Percentiles rank a stretch among this genome's conserved stretches.
Conservation (phyloP, 2,888 invertebrate species). For the Diarsia rubi region DNA sequence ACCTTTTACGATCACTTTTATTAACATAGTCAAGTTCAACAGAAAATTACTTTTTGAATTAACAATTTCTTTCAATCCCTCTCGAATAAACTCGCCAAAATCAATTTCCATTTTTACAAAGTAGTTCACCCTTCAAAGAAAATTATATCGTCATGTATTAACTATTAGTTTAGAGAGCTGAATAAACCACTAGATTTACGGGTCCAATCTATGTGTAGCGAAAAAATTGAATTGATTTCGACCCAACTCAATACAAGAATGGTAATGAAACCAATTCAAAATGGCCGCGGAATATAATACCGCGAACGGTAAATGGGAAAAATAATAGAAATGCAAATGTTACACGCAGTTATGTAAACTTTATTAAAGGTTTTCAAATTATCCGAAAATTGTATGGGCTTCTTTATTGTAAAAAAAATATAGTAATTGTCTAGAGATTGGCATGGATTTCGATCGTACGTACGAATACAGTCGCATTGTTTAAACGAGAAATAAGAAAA, state of each 20-base stretch:
- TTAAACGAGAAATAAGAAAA: background rate
- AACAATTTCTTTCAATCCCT: conserved; percentile 30
- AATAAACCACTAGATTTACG: conserved; percentile 23
- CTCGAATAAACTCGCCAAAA: conserved; percentile 9
- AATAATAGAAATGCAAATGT: conserved; percentile 60
- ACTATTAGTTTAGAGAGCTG: background rate
- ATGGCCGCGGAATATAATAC: conserved; percentile 37
- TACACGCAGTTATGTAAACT: conserved; percentile 36
- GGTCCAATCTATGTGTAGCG: conserved; percentile 4
- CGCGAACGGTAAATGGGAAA: conserved; percentile 40
- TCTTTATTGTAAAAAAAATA: background rate
- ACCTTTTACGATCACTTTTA: conserved; percentile 12
- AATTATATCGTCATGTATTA: conserved; percentile 1
- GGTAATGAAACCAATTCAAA: conserved; percentile 48
- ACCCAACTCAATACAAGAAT: conserved; percentile 44
- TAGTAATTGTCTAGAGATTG: background rate
- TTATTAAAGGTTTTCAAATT: conserved; percentile 45
- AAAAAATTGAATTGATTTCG: conserved; percentile 47
- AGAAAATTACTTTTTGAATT: conserved; percentile 45
- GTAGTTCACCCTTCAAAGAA: background rate
- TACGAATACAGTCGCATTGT: background rate
- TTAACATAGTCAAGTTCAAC: conserved; percentile 14
- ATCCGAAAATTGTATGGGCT: conserved; percentile 25
- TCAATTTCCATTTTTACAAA: conserved; percentile 44
- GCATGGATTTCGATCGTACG: background rate